A percentile compares a stretch with the other conserved stretches of the same genome.
phyloP scores from a whole-genome alignment of 2,113 vertebrate genomes.

The Neoarius graeffei region DNA sequence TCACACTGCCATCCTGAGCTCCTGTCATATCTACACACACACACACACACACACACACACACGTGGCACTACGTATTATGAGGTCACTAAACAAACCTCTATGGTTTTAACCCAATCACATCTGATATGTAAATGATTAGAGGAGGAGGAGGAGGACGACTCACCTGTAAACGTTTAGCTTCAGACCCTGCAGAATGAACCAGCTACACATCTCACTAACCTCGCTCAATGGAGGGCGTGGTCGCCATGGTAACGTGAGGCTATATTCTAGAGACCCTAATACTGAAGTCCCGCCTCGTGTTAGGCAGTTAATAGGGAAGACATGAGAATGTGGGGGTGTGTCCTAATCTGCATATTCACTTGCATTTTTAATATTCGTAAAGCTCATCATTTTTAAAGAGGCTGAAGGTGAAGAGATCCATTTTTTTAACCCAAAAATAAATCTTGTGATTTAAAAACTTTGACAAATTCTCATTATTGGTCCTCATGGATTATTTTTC shows the following conservation, averaged over 20 bases:
- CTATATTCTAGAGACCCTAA: neutral
- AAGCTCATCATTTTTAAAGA: neutral
- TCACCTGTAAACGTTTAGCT: neutral
- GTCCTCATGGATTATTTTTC: too few species aligned
- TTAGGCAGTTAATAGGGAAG: neutral
- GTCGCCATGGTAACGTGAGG: neutral
- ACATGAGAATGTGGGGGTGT: neutral
- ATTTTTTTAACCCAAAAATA: neutral
- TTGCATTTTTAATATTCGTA: neutral
- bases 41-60: conserved; percentile 19
- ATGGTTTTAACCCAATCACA: neutral
- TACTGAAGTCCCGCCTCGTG: neutral
- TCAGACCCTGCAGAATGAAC: neutral
- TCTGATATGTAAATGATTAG: neutral
- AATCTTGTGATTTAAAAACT: neutral
- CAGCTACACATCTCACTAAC: neutral
- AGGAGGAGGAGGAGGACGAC: neutral
- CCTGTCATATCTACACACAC: conserved; percentile 87
- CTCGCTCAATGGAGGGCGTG: neutral
- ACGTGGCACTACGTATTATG: neutral
- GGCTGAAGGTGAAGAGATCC: neutral
- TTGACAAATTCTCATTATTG: too few species aligned
- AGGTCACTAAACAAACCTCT: neutral
- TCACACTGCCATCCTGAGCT: conserved; percentile 94
- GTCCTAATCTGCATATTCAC: neutral